phyloP scores from a whole-genome alignment of 2,888 invertebrate species.

The Zygaena filipendulae region DNA sequence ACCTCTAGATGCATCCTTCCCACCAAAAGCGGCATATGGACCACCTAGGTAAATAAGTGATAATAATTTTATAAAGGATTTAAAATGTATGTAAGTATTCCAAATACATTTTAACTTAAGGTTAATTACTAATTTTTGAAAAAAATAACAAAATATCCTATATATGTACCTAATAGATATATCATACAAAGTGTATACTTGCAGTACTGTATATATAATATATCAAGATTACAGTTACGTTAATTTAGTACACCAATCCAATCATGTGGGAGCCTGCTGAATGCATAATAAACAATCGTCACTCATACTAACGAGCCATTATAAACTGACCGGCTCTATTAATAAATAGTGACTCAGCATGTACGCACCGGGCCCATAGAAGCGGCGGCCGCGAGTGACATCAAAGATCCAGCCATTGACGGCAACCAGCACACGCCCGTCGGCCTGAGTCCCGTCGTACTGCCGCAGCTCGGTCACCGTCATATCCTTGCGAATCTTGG shows the following conservation, averaged over 20 bases:
- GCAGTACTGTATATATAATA: too few species aligned
- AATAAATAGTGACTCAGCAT: conserved; percentile 33
- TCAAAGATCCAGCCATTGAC: conserved; percentile 97
- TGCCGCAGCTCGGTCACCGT: conserved; percentile 86
- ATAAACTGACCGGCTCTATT: conserved; percentile 36
- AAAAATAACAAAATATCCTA: too few species aligned
- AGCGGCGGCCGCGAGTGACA: conserved; percentile 88
- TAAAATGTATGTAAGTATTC: too few species aligned
- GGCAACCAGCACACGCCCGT: conserved; percentile 90
- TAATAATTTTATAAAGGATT: conserved; percentile 14
- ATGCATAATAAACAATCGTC: too few species aligned
- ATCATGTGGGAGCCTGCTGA: too few species aligned
- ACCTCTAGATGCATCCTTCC: conserved; percentile 94
- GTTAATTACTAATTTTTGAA: too few species aligned
- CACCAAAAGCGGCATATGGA: conserved; percentile 94
- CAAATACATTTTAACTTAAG: too few species aligned
- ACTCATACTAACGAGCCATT: too few species aligned
- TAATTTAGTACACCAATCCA: too few species aligned
- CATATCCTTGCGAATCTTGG: conserved; percentile 90
- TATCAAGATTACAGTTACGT: too few species aligned
- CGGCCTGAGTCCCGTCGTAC: conserved; percentile 87
- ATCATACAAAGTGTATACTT: too few species aligned
- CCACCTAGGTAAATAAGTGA: conserved; percentile 87
- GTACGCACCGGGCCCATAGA: conserved; percentile 92
- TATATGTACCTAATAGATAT: too few species aligned